A percentile compares a stretch with the other conserved stretches of the same genome.
phyloP scores from a whole-genome alignment of 2,797 vertebrate genomes.

The Eurystomus glaucurus region DNA sequence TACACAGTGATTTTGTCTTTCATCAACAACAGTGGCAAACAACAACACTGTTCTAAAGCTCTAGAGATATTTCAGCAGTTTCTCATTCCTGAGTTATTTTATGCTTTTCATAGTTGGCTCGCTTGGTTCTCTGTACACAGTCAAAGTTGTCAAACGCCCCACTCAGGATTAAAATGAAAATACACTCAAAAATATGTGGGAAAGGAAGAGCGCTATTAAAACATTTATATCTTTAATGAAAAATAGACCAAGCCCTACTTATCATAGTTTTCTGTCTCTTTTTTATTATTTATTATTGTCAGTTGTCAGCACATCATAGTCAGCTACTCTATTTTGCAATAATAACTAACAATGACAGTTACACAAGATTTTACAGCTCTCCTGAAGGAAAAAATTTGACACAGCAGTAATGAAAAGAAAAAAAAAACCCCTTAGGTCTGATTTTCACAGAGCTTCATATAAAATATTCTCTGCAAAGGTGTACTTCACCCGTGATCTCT shows the following conservation, averaged over 20 bases:
- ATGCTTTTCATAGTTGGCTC: not conserved
- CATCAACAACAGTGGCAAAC: constrained; percentile 60
- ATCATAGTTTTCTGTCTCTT: not conserved
- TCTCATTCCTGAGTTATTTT: constrained; percentile 5
- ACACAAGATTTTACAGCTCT: not conserved
- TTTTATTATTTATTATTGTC: not conserved
- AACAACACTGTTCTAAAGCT: constrained; percentile 11
- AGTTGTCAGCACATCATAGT: not conserved
- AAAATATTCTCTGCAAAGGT: constrained; percentile 9
- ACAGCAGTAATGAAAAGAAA: not conserved
- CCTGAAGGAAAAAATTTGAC: constrained; percentile 36
- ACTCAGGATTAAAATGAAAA: not conserved
- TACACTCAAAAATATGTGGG: not conserved
- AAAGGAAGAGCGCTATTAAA: not conserved
- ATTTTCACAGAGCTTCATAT: not conserved
- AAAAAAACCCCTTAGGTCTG: not conserved
- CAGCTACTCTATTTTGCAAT: not conserved
- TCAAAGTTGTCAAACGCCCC: not conserved
- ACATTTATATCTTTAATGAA: not conserved
- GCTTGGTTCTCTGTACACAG: not conserved
- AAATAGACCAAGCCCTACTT: not conserved
- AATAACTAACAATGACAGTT: constrained; percentile 10
- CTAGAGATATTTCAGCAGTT: constrained; percentile 24
- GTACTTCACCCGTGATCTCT: constrained; percentile 32
- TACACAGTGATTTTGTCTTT: constrained; percentile 69